Base-by-base conservation (phyloP, 2,888 invertebrate genomes). In the Oscheius sp. region DNA sequence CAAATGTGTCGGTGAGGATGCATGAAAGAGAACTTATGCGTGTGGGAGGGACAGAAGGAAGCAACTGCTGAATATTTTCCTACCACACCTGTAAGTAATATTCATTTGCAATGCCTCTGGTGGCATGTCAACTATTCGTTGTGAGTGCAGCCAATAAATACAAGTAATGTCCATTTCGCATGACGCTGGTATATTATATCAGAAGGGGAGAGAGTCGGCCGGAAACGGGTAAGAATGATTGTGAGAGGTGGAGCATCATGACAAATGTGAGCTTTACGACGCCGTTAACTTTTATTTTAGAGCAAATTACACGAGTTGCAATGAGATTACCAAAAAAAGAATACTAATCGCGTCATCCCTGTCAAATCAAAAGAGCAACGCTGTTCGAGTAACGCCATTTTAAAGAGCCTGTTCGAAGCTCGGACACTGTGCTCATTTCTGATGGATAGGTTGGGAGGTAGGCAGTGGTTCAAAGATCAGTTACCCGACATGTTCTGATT, bases 201-300 rank as follows among this genome's bases (percentile, higher is more conserved):
- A 53, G 53, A 53, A 21, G 21, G 53, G 29, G n/a, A 29, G 53
- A 11, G 53, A 53, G n/a, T 53, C 53, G 21, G n/a, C 21, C 29
- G 53, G 21, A 29, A 53, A 53, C 29, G 53, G 11, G 11, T 29
- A 53, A 57, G 33, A 57, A 29, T 33, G 57, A 32, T 57, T 57
- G 29, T 33, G 57, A 57, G 29, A 33, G 29, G 29, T 10, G 57
- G 33, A 33, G 29, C 29, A 33, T 32, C 32, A 57, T 57, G 57
- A 3, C 29, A 33, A 60, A 60, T 37, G 60, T 60, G 33, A 60
- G 32, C 60, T 60, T 60, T 60, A 60, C 60, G 60, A 60, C n/a
- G 60, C 35, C 37, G 60, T 60, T 29, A 53, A 42, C 4, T 42
- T 42, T 42, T 42, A 42, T 42, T 42, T 42, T 42, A 7, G 42